Conservation (phyloP, 2,113 vertebrate species). For the Anoplopoma fimbria region DNA sequence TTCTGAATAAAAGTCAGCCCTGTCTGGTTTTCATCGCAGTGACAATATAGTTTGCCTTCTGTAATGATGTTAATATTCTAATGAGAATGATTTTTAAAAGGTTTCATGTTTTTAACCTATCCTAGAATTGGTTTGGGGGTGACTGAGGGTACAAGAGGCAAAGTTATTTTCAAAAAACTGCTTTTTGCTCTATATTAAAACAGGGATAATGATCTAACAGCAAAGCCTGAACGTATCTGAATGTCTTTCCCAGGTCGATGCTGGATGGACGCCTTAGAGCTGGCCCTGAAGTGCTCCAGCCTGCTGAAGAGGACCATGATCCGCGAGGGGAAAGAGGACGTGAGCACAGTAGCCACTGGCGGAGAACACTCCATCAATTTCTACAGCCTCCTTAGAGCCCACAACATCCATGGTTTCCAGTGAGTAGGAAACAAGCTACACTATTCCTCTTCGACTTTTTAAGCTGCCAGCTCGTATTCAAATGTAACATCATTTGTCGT, state of each 20-base stretch:
- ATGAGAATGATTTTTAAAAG: not conserved
- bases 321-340: conserved; percentile 96
- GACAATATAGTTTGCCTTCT: not conserved
- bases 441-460: not conserved
- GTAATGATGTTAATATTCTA: not conserved
- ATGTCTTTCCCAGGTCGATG: conserved; percentile 87
- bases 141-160: not conserved
- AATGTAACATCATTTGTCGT: not conserved
- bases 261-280: conserved; percentile 98
- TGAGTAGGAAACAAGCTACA: conserved; percentile 76
- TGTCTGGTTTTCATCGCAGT: not conserved
- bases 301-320: conserved; percentile 98
- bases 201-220: not conserved
- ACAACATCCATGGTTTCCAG: conserved; percentile 94
- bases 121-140: too few species aligned
- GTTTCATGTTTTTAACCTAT: not conserved
- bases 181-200: not conserved
- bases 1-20: not conserved
- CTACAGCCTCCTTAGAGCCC: conserved; percentile 94
- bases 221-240: not conserved
- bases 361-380: conserved; percentile 91
- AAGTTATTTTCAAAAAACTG: not conserved
- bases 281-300: conserved; percentile 97
- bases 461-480: not conserved
- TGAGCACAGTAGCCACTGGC: conserved; percentile 82